Conservation (phyloP, 1,140 invertebrate species). For the Adelges cooleyi region DNA sequence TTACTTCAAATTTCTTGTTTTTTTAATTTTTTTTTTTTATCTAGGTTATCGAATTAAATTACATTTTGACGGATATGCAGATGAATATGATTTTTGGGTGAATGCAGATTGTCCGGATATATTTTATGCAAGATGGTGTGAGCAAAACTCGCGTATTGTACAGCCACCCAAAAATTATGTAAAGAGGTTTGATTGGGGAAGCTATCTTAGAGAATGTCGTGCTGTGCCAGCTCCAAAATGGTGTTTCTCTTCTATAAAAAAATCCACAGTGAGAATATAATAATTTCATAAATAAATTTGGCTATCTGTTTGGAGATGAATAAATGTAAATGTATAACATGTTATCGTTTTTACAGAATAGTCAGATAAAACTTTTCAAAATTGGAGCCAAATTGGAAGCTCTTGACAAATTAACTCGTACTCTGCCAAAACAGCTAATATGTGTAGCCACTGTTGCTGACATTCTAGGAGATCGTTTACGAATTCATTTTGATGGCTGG, state of each 20-base stretch:
- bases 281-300: background rate
- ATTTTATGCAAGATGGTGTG: conserved; percentile 88
- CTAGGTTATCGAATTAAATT: conserved; percentile 67
- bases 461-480: conserved; percentile 68
- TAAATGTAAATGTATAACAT: no score
- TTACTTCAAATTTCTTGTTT: background rate
- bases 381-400: conserved; percentile 91
- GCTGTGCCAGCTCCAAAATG: conserved; percentile 57
- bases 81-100: conserved; percentile 86
- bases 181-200: conserved; percentile 68
- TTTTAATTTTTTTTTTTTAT: background rate
- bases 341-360: background rate
- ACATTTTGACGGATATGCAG: conserved; percentile 85
- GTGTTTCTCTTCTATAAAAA: background rate
- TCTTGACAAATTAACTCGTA: conserved; percentile 80
- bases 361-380: conserved; percentile 44
- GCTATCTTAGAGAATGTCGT: conserved; percentile 67
- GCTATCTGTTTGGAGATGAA: no score
- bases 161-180: conserved; percentile 62
- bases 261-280: background rate
- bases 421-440: conserved; percentile 43
- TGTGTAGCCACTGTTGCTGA: conserved; percentile 82
- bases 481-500: conserved; percentile 93
- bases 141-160: conserved; percentile 60
- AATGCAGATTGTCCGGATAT: conserved; percentile 83